Evolutionary conservation across 2,888 invertebrate species (phyloP).

Genomic region (Branchinecta sandiegonensis): DNA sequence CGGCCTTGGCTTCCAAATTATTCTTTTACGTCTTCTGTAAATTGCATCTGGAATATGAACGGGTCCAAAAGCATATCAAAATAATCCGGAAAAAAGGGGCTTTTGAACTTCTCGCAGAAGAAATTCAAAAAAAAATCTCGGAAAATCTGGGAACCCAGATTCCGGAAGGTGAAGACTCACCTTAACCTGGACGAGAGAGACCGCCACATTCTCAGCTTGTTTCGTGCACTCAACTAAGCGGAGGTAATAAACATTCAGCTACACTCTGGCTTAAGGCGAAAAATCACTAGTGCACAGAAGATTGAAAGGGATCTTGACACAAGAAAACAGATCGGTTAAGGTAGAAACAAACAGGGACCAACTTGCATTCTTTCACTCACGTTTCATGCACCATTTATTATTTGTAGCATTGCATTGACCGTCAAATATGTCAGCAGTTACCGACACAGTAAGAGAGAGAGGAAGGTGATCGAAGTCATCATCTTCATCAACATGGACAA

Average conservation of each 20-base stretch:
- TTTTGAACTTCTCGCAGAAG: no score
- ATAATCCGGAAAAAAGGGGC: no score
- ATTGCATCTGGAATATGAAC: no score
- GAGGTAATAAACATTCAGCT: constrained; percentile 3
- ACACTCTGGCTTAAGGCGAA: background rate
- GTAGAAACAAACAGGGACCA: background rate
- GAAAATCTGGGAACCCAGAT: no score
- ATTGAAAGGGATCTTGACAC: background rate
- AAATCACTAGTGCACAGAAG: background rate
- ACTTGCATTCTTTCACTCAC: background rate
- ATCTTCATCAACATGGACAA: background rate
- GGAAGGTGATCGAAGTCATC: background rate
- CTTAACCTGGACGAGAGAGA: background rate
- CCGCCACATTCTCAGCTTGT: background rate
- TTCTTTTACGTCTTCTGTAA: no score
- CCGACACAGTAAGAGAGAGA: background rate
- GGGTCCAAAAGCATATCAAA: no score
- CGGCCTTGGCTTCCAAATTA: no score
- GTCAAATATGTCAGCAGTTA: background rate
- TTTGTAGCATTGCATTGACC: background rate
- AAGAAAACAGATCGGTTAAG: background rate
- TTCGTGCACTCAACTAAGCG: background rate
- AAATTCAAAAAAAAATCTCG: no score
- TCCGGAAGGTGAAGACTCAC: no score
- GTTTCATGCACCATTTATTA: background rate